Conservation (phyloP, 2,888 invertebrate genomes). For the Pristionchus maxplancki region DNA sequence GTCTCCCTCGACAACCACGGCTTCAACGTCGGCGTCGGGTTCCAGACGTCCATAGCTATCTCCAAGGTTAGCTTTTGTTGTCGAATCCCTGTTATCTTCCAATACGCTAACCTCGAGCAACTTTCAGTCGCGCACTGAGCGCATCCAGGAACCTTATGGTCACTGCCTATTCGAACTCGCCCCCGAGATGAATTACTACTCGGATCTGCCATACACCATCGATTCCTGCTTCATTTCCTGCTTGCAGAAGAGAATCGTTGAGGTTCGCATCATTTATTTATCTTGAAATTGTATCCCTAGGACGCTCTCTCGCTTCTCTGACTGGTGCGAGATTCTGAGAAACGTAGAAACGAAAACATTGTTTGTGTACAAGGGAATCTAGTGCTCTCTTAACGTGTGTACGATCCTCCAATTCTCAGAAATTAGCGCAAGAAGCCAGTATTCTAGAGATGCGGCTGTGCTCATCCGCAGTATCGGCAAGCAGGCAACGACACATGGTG, state of each 20-base stretch:
- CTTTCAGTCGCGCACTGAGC: conserved; percentile 33
- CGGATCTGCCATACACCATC: conserved; percentile 29
- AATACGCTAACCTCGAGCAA: no score
- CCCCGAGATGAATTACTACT: not conserved
- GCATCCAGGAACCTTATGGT: conserved; percentile 43
- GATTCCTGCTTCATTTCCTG: conserved; percentile 34
- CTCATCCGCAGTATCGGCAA: not conserved
- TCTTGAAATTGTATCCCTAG: no score
- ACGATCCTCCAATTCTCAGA: no score
- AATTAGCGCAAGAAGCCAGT: no score
- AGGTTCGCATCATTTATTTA: not conserved
- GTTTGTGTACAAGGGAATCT: no score
- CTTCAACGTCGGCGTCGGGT: conserved; percentile 48
- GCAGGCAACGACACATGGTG: conserved; percentile 11
- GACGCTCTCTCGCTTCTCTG: no score
- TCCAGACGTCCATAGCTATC: conserved; percentile 37
- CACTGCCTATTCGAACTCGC: not conserved
- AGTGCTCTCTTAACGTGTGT: no score
- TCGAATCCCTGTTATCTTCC: not conserved
- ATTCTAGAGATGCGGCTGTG: conserved; percentile 48
- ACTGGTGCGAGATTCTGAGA: no score
- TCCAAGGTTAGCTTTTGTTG: conserved; percentile 1
- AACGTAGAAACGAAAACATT: no score
- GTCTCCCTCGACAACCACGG: conserved; percentile 29
- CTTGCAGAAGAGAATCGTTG: not conserved